phyloP scores from a whole-genome alignment of 2,797 vertebrate genomes.

The Melanotaenia maccullochi region DNA sequence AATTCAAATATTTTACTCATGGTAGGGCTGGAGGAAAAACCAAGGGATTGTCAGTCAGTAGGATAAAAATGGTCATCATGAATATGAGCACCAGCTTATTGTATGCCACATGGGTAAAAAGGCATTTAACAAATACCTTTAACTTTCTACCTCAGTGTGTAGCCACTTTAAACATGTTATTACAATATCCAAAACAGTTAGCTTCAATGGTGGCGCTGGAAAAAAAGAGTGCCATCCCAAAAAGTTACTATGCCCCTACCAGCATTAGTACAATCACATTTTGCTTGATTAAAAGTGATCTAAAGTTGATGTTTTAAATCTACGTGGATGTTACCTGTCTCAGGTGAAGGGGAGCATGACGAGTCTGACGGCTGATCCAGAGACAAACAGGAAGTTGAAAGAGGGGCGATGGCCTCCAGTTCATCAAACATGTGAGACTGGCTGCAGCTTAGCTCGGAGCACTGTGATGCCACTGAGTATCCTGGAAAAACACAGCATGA shows the following conservation, averaged over 20 bases:
- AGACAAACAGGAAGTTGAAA: slow-evolving; percentile 67
- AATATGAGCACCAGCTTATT: neutral
- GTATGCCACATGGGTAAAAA: too few relatives aligned
- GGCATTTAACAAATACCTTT: too few relatives aligned
- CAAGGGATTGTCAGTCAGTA: neutral
- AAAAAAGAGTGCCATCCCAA: neutral
- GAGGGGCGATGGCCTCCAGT: slow-evolving; percentile 72
- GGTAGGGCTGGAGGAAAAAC: too few relatives aligned
- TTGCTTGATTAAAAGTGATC: neutral
- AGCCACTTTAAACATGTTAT: too few relatives aligned
- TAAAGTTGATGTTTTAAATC: neutral
- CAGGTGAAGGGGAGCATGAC: slow-evolving; percentile 44
- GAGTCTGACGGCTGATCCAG: slow-evolving; percentile 55
- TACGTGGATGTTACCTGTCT: slow-evolving; percentile 63
- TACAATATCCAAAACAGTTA: neutral
- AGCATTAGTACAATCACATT: neutral
- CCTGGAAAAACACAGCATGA: slow-evolving; percentile 63
- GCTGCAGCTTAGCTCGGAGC: slow-evolving; percentile 66
- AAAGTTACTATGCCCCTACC: neutral
- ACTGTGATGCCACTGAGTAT: slow-evolving; percentile 44
- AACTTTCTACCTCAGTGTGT: too few relatives aligned
- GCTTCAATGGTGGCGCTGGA: neutral
- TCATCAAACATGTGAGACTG: slow-evolving; percentile 76
- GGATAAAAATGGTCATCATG: neutral
- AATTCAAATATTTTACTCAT: neutral